phyloP scores from a whole-genome alignment of 2,888 invertebrate genomes.

The Blastobasis adustella region DNA sequence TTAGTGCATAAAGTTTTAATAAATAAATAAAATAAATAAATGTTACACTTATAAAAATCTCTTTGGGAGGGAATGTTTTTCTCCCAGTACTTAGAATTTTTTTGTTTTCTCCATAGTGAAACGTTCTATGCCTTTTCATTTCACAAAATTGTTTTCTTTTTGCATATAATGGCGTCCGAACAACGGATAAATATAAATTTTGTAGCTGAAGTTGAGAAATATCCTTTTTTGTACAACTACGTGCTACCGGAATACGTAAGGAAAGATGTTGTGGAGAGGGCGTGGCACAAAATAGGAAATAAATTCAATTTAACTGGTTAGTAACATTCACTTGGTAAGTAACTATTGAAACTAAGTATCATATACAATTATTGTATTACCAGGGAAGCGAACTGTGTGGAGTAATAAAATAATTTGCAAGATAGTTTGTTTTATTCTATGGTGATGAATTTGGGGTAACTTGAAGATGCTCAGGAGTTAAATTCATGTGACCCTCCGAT shows the following conservation, averaged over 20 bases:
- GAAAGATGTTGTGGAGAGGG: conserved; percentile 1
- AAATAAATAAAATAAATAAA: no score
- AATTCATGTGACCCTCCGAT: conserved; percentile 8
- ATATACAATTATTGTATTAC: conserved; percentile 4
- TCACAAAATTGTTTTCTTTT: neutral
- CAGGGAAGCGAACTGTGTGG: conserved; percentile 6
- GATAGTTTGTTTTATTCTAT: conserved; percentile 1
- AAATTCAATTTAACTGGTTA: conserved; percentile 3
- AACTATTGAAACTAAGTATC: no score
- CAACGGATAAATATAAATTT: neutral
- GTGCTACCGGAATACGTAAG: conserved; percentile 2
- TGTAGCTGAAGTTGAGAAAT: conserved; percentile 2
- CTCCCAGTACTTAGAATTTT: no score
- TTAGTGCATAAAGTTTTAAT: no score
- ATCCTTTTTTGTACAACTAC: conserved; percentile 1
- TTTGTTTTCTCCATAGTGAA: no score
- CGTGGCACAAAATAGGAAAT: conserved; percentile 2
- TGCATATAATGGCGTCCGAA: neutral
- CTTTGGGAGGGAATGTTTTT: no score
- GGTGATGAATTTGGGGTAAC: conserved; percentile 1
- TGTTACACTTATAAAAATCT: no score
- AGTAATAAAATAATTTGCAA: conserved; percentile 4
- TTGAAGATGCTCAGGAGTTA: conserved; percentile 10
- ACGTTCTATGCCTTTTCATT: no score
- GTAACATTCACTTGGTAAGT: neutral